These are phyloP conservation scores for Erythrolamprus reginae DNA, from an alignment of 2,113 vertebrate genomes.

Conservation along the genomic window DNA sequence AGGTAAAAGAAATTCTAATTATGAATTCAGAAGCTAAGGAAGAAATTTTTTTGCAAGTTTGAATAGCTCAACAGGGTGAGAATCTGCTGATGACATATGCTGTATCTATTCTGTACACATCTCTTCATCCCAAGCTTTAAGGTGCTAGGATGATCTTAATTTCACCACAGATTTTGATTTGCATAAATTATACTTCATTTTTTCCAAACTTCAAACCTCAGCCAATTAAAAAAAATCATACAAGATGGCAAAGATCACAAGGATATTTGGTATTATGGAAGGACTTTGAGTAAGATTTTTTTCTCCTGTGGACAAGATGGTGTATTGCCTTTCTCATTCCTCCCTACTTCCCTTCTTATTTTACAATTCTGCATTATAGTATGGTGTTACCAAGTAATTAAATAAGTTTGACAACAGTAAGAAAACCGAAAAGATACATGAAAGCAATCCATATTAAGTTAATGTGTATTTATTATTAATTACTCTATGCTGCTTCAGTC, in stretches of 20 bases:
- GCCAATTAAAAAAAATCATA: neutral
- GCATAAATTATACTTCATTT: neutral
- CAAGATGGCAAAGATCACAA: neutral
- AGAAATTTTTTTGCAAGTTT: neutral
- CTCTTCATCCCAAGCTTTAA: neutral
- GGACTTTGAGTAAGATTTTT: neutral
- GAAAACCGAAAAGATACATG: neutral
- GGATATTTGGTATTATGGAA: neutral
- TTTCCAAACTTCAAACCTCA: neutral
- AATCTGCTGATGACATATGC: neutral
- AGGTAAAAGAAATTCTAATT: neutral
- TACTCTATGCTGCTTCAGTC: neutral
- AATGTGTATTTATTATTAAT: neutral
- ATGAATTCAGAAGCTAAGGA: neutral
- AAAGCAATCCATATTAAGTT: neutral
- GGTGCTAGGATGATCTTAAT: neutral
- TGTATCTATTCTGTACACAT: neutral
- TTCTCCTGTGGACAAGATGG: neutral
- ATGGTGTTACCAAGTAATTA: neutral
- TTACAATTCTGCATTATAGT: neutral
- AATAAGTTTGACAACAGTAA: neutral
- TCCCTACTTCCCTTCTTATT: neutral
- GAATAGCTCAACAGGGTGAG: neutral
- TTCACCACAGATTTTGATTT: neutral
- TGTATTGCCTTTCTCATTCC: neutral